Percentiles rank a stretch among this genome's conserved stretches.
Conservation (phyloP, 2,888 invertebrate genomes). For the Coelinius sp. region DNA sequence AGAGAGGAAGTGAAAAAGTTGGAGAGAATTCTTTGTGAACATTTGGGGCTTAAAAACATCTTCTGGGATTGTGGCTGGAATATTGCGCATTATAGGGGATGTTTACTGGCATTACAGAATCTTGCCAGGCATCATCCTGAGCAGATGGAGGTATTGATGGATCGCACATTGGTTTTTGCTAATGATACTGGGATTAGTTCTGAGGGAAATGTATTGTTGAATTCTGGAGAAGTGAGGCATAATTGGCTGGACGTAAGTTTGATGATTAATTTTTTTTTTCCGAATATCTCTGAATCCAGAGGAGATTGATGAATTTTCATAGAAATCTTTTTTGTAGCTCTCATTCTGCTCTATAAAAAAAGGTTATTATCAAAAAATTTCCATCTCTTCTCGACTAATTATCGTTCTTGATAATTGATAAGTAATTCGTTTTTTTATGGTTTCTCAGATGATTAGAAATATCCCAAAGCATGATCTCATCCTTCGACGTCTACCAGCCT, state of each 20-base stretch:
- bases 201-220: conserved; percentile 91
- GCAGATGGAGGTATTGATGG: conserved; percentile 79
- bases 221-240: conserved; percentile 92
- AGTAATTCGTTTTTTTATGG: neutral
- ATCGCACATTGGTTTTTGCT: conserved; percentile 86
- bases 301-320: neutral
- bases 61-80: conserved; percentile 91
- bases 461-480: conserved; percentile 82
- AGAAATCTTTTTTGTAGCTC: conserved; percentile 20
- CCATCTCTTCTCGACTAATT: neutral
- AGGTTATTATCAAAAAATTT: too few species aligned
- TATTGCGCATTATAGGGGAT: conserved; percentile 90
- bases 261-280: conserved; percentile 23
- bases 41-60: conserved; percentile 75
- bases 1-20: conserved; percentile 83
- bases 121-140: conserved; percentile 83
- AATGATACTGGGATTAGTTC: conserved; percentile 92
- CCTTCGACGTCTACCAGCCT: conserved; percentile 82
- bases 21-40: conserved; percentile 74
- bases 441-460: conserved; percentile 84
- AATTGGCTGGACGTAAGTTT: conserved; percentile 91
- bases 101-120: conserved; percentile 85
- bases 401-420: neutral
- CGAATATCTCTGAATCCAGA: neutral
- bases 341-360: conserved; percentile 24